Evolutionary conservation across 1,140 invertebrate genomes (phyloP), one percentile per base, ranked within the genome.

Genomic region (Paraescarpia echinospica): DNA sequence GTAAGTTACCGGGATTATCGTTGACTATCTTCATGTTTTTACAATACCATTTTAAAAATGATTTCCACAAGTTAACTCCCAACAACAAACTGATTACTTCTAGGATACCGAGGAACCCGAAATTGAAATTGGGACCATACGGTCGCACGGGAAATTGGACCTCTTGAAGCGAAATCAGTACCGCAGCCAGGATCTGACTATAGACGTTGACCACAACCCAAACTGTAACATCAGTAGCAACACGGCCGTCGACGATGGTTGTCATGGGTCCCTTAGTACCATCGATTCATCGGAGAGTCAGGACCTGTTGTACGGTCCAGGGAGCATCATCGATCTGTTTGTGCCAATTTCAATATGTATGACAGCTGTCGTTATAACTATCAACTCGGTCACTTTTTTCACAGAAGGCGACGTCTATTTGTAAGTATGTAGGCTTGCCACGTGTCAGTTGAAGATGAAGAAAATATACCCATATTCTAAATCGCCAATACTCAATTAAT

Each of bases 281-380:
- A 51, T 51, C 18, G 14, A 27, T 31, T 77, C 59, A 27, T 77
- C 59, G 59, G 22, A 77, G 14, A 77, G 59, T 18, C 8, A 77
- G 22, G 41, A 41, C 41, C 59, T 99, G 1, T 99, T 99, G 96
- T 99, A 99, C 97, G 99, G 99, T 91, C 99, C 99, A 1, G 98
- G 98, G 94, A 99, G 99, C 97, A 99, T 99, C 91, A 99, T 99
- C 94, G 99, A 99, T 96, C 96, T 99, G 59, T 99, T 99, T 97
- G 98, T 99, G 93, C 99, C 99, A 51, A 99, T 99, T 41, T 99
- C 99, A 0, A 96, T 99, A 33, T 99, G 99, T 96, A 99, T 99
- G 99, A 95, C 99, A 88, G 98, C 99, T 88, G 99, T 99, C 35
- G 98, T 99, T 18, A 98, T 98, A 12, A 99, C 99, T 1, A 99